Conservation (phyloP, 2,113 vertebrate species). For the Agapornis roseicollis region DNA sequence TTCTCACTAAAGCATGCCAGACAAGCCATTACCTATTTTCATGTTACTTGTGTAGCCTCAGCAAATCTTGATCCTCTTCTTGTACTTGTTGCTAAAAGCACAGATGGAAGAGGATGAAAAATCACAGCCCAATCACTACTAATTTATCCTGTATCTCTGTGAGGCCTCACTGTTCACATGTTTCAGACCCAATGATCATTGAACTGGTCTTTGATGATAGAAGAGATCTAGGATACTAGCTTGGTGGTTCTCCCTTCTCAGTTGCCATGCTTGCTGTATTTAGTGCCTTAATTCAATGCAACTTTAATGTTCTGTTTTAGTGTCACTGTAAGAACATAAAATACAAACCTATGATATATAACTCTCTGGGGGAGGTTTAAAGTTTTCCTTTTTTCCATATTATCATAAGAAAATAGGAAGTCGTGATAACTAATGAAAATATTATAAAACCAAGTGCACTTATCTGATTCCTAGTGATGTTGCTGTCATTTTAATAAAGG, state of each 20-base stretch:
- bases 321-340: not conserved
- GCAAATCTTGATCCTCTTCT: not conserved
- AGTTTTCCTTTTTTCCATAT: not conserved
- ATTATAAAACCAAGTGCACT: slow-evolving; percentile 11
- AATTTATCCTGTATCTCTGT: not conserved
- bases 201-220: not conserved
- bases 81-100: not conserved
- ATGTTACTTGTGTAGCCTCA: not conserved
- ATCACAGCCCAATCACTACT: not conserved
- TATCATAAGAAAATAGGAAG: slow-evolving; percentile 16
- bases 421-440: slow-evolving; percentile 23
- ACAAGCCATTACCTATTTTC: not conserved
- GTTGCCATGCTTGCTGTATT: not conserved
- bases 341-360: not conserved
- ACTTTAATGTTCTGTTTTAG: not conserved
- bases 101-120: not conserved
- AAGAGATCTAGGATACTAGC: not conserved
- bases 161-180: not conserved
- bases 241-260: not conserved
- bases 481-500: slow-evolving; percentile 52
- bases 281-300: not conserved
- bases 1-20: not conserved
- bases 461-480: not conserved
- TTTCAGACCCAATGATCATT: not conserved
- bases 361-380: not conserved